Conservation (phyloP, 1,140 invertebrate genomes). For the Psix sp. region DNA sequence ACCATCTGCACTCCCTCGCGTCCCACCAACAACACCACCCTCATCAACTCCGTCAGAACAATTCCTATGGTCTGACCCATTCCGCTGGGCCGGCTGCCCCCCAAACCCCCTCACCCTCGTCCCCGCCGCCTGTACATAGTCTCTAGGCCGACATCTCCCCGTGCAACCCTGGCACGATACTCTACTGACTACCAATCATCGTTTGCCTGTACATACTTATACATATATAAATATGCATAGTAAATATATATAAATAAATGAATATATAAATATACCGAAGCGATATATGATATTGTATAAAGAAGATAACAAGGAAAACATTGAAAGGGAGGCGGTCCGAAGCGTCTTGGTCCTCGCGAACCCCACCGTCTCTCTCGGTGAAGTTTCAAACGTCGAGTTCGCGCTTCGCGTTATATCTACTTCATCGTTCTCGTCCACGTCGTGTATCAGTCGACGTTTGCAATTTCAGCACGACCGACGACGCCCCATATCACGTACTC, state of each 20-base stretch:
- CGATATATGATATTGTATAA: conserved; percentile 65
- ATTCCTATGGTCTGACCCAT: conserved; percentile 65
- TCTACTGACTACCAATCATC: conserved; percentile 35
- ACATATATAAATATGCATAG: conserved; percentile 66
- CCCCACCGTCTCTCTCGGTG: conserved; percentile 45
- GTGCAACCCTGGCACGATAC: conserved; percentile 61
- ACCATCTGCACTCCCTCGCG: conserved; percentile 55
- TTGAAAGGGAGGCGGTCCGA: conserved; percentile 37
- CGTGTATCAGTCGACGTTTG: conserved; percentile 65
- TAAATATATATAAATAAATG: conserved; percentile 68
- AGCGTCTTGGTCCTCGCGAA: conserved; percentile 42
- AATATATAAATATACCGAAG: conserved; percentile 58
- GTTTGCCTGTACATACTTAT: conserved; percentile 75
- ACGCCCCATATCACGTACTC: conserved; percentile 66
- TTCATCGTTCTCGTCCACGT: too few species aligned
- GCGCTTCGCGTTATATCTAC: conserved; percentile 2
- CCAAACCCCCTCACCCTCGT: conserved; percentile 74
- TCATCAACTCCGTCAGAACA: conserved; percentile 67
- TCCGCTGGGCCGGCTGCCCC: conserved; percentile 71
- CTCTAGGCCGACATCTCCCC: conserved; percentile 69
- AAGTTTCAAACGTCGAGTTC: conserved; percentile 60
- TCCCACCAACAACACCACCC: conserved; percentile 60
- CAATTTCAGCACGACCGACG: conserved; percentile 64
- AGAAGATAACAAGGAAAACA: conserved; percentile 33
- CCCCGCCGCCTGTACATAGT: conserved; percentile 77